Evolutionary conservation across 2,888 invertebrate species (phyloP).

Genomic region (Aspidapion aeneum): DNA sequence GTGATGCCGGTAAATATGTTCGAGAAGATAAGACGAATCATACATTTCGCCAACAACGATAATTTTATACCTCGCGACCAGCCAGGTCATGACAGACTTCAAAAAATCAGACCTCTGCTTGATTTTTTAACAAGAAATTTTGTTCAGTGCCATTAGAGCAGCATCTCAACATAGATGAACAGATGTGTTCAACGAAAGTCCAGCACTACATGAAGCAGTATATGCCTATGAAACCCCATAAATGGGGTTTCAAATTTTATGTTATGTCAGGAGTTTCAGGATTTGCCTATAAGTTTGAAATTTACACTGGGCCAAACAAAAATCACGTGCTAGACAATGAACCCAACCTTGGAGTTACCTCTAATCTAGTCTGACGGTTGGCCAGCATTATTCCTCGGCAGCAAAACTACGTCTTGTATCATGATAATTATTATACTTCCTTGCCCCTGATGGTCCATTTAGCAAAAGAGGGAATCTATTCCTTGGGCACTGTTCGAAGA

Average conservation of each 20-base stretch:
- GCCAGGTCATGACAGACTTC: no score
- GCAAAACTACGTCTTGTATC: slow-evolving; percentile 31
- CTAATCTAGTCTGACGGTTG: slow-evolving; percentile 9
- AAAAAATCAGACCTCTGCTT: no score
- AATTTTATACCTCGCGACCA: no score
- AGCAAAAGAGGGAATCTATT: background rate
- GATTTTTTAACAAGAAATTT: no score
- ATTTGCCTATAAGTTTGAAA: background rate
- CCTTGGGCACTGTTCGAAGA: background rate
- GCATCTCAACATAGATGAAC: no score
- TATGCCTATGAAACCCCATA: background rate
- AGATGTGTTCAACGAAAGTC: background rate
- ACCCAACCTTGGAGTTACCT: background rate
- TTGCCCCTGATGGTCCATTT: slow-evolving; percentile 14
- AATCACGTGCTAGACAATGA: background rate
- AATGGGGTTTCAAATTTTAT: background rate
- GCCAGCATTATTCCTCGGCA: slow-evolving; percentile 9
- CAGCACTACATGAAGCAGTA: no score
- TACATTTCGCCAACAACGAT: no score
- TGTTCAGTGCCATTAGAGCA: no score
- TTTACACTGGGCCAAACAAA: background rate
- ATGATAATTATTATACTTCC: slow-evolving; percentile 34
- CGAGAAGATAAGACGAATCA: no score
- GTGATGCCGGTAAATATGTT: no score
- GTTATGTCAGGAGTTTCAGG: background rate